phyloP scores from a whole-genome alignment of 2,113 vertebrate genomes.

The Pedetes capensis region DNA sequence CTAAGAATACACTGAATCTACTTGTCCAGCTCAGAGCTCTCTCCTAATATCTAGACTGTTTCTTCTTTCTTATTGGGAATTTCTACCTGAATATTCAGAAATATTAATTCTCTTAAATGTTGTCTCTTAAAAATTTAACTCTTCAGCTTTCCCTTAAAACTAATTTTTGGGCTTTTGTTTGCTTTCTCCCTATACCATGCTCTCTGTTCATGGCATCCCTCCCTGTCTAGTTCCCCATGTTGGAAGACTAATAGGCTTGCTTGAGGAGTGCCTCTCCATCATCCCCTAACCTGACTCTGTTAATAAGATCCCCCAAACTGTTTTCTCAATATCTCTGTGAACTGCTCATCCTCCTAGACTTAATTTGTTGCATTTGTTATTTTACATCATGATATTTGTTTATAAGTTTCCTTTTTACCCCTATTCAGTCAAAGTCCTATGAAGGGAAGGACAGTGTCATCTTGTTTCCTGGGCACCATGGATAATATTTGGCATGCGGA shows the following conservation, averaged over 20 bases:
- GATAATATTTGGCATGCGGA: neutral
- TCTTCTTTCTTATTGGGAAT: neutral
- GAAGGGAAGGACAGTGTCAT: neutral
- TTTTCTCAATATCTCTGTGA: neutral
- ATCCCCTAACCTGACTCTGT: neutral
- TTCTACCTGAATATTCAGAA: neutral
- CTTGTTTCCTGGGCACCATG: neutral
- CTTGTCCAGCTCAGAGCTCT: neutral
- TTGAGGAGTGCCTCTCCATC: neutral
- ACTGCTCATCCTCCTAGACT: neutral
- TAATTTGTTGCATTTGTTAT: neutral
- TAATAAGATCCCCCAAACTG: neutral
- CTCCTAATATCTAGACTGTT: neutral
- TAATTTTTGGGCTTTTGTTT: neutral
- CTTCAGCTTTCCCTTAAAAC: neutral
- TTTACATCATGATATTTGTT: neutral
- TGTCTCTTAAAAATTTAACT: neutral
- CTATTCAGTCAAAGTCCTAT: neutral
- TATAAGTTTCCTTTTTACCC: neutral
- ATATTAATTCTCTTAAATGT: neutral
- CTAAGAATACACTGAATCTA: neutral
- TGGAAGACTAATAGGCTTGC: neutral
- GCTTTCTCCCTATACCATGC: neutral
- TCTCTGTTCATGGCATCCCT: rapidly evolving
- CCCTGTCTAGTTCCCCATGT: rapidly evolving